A percentile compares a stretch with the other conserved stretches of the same genome.
Conservation (phyloP, 2,797 vertebrate species). For the Tiaroga cobitis region DNA sequence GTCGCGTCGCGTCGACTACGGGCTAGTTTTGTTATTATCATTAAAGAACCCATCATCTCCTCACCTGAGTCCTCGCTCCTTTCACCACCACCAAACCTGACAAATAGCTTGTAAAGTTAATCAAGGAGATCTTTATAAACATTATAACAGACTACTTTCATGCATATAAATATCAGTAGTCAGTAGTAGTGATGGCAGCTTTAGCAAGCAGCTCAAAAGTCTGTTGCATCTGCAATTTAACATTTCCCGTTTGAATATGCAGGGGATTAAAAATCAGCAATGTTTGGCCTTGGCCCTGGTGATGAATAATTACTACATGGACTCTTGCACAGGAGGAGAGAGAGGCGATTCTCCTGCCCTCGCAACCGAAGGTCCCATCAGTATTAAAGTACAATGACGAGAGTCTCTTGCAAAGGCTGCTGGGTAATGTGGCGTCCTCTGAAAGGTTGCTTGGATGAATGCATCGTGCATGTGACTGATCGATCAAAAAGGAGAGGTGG, state of each 20-base stretch:
- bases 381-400: constrained; percentile 2
- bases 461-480: neutral
- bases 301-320: constrained; percentile 5
- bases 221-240: neutral
- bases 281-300: neutral
- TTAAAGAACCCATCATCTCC: too few relatives aligned
- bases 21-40: too few relatives aligned
- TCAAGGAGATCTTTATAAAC: too few relatives aligned
- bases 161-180: neutral
- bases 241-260: constrained; percentile 5
- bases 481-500: neutral
- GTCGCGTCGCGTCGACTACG: too few relatives aligned
- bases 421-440: constrained; percentile 8
- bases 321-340: constrained; percentile 1
- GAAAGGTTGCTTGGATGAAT: constrained; percentile 30
- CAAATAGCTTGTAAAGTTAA: too few relatives aligned
- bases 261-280: constrained; percentile 11
- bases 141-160: neutral
- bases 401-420: neutral
- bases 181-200: neutral
- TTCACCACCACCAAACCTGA: too few relatives aligned
- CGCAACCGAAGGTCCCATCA: neutral
- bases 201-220: neutral
- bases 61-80: too few relatives aligned
- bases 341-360: neutral